Conservation (phyloP, 2,888 invertebrate genomes). For the Smittia aterrima region DNA sequence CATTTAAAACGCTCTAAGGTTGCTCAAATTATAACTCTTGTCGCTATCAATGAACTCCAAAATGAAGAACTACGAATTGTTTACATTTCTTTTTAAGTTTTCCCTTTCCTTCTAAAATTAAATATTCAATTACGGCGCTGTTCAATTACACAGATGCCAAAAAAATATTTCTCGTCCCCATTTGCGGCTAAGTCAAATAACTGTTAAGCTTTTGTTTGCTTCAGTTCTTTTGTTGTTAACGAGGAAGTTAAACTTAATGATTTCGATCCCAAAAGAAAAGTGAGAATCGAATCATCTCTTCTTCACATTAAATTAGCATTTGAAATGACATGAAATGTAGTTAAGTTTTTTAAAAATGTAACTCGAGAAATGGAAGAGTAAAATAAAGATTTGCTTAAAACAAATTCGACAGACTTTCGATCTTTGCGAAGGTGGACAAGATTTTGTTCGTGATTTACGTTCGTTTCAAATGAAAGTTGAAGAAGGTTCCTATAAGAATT, state of each 20-base stretch:
- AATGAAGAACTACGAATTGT: not conserved
- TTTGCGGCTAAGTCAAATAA: not conserved
- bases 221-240: not conserved
- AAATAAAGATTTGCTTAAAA: not conserved
- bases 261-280: not conserved
- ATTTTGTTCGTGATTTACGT: no score
- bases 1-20: conserved; percentile 58
- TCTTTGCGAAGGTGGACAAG: not conserved
- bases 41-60: not conserved
- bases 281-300: not conserved
- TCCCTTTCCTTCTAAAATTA: not conserved
- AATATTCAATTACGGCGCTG: not conserved
- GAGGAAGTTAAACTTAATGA: not conserved
- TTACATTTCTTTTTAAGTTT: no score
- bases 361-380: not conserved
- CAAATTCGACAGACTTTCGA: not conserved
- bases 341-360: not conserved
- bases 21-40: no score
- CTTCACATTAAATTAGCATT: not conserved
- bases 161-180: not conserved
- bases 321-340: conserved; percentile 8
- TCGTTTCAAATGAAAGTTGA: no score
- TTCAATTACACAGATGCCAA: not conserved
- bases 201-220: no score
- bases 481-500: no score